Evolutionary conservation across 2,888 invertebrate species (phyloP).

Genomic region (Camptogramma bilineatum): DNA sequence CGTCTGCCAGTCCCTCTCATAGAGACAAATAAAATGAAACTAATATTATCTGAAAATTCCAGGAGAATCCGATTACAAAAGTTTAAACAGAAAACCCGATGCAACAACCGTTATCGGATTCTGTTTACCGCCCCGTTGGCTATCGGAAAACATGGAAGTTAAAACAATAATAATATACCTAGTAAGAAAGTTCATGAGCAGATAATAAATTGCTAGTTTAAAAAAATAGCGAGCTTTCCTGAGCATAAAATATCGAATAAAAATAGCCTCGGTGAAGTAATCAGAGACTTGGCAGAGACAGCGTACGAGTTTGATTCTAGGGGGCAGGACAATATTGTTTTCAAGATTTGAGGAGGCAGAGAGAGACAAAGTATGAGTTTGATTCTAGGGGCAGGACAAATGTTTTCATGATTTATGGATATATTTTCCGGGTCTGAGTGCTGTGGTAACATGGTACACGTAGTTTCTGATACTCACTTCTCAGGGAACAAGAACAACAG

Average conservation of each 20-base stretch:
- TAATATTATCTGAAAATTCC: slow-evolving; percentile 6
- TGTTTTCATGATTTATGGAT: neutral
- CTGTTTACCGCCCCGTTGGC: neutral
- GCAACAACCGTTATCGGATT: slow-evolving; percentile 1
- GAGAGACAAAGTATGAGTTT: too few species aligned
- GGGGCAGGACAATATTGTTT: too few species aligned
- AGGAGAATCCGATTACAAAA: neutral
- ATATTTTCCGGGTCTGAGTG: too few species aligned
- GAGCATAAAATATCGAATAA: too few species aligned
- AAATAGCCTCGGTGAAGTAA: too few species aligned
- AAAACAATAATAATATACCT: neutral
- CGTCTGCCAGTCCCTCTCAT: too few species aligned
- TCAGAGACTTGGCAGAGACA: too few species aligned
- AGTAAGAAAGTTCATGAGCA: neutral
- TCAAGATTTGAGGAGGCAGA: too few species aligned
- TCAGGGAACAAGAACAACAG: too few species aligned
- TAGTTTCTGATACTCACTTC: neutral
- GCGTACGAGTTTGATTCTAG: too few species aligned
- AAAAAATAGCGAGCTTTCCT: too few species aligned
- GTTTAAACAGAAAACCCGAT: neutral
- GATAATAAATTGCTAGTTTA: neutral
- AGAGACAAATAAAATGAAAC: neutral
- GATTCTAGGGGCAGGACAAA: too few species aligned
- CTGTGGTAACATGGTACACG: neutral
- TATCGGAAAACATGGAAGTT: neutral